These are phyloP conservation scores for Coelopa pilipes DNA, from an alignment of 2,888 invertebrate species.

Conservation along the genomic window DNA sequence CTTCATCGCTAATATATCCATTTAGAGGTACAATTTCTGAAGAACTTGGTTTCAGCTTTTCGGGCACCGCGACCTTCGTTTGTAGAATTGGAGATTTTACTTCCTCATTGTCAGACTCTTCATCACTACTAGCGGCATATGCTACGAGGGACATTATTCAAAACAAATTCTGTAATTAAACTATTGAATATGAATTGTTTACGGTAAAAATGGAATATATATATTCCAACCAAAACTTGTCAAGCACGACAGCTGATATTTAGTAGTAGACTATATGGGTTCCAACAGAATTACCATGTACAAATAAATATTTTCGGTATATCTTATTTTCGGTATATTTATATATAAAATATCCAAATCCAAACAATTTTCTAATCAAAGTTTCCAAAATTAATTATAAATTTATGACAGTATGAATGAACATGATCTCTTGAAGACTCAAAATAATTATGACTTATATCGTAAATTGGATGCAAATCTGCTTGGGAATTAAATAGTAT, in stretches of 20 bases:
- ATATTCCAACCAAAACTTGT: neutral
- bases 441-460: neutral
- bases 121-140: conserved; percentile 70
- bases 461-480: neutral
- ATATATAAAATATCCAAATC: too few relatives aligned
- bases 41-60: conserved; percentile 31
- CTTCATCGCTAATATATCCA: conserved; percentile 60
- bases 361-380: too few relatives aligned
- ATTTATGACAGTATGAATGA: too few relatives aligned
- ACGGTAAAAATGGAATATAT: neutral
- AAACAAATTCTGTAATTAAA: neutral
- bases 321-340: too few relatives aligned
- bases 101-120: conserved; percentile 58
- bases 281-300: neutral
- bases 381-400: too few relatives aligned
- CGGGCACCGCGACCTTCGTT: neutral
- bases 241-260: neutral
- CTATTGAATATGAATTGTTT: neutral
- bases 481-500: conserved; percentile 4
- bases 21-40: conserved; percentile 44
- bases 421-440: too few relatives aligned
- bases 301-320: neutral
- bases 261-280: neutral
- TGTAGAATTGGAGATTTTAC: conserved; percentile 38
- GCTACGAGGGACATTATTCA: conserved; percentile 73